A percentile compares a stretch with the other conserved stretches of the same genome.
Evolutionary conservation across 2,113 vertebrate species (phyloP).

Genomic region (Rhegmatorhina hoffmannsi): DNA sequence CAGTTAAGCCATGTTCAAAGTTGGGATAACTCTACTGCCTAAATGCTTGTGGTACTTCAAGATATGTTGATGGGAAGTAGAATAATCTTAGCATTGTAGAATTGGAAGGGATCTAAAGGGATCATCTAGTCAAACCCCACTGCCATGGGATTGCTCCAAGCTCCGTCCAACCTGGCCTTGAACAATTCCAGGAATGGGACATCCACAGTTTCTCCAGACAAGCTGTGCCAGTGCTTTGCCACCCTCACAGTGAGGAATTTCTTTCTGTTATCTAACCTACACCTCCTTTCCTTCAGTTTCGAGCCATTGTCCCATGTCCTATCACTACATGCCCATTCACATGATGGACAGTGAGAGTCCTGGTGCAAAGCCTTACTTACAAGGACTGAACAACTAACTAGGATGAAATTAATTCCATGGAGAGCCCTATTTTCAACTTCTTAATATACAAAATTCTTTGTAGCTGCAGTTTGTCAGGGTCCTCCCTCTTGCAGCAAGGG

Average conservation of each 20-base stretch:
- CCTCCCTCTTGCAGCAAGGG: not conserved
- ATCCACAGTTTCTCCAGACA: not conserved
- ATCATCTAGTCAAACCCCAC: not conserved
- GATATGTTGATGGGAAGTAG: not conserved
- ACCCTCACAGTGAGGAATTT: not conserved
- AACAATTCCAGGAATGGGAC: not conserved
- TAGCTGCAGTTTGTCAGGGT: not conserved
- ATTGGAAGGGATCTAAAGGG: not conserved
- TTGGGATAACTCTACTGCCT: not conserved
- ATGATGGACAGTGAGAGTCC: not conserved
- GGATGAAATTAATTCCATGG: not conserved
- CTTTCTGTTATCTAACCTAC: not conserved
- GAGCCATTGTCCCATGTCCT: not conserved
- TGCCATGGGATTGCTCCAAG: not conserved
- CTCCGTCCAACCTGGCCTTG: not conserved
- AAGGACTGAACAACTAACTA: not conserved
- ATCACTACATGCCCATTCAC: not conserved
- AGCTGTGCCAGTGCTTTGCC: not conserved
- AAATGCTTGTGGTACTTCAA: not conserved
- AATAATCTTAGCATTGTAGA: not conserved
- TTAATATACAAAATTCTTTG: not conserved
- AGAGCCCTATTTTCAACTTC: not conserved
- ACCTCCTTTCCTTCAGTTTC: not conserved
- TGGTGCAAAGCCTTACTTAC: not conserved
- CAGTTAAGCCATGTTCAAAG: not conserved